Evolutionary conservation across 2,113 vertebrate genomes (phyloP).

Genomic region (Paedocypris sp.): DNA sequence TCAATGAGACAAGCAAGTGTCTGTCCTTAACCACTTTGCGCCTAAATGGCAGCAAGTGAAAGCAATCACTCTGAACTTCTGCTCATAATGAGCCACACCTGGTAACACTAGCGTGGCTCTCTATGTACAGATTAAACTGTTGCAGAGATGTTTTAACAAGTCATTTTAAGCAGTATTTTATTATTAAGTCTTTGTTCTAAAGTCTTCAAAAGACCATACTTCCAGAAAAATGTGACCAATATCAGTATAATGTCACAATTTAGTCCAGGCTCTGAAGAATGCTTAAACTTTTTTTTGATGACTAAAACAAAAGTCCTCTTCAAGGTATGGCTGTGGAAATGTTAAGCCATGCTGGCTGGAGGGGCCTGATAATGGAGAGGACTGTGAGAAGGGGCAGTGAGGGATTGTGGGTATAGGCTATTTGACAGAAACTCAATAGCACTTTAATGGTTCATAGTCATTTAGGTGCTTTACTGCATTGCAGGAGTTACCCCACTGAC

Average conservation of each 20-base stretch:
- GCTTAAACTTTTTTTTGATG: neutral
- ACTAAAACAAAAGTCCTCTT: neutral
- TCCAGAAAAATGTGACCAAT: too few relatives aligned
- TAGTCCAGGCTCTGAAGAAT: neutral
- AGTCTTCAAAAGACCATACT: too few relatives aligned
- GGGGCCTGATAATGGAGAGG: constrained; percentile 44
- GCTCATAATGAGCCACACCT: too few relatives aligned
- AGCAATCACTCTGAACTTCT: too few relatives aligned
- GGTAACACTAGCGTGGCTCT: too few relatives aligned
- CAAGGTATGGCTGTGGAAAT: constrained; percentile 1
- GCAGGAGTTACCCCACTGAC: constrained; percentile 46
- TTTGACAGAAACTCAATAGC: constrained; percentile 62
- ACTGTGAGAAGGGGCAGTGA: constrained; percentile 46
- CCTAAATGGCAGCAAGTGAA: too few relatives aligned
- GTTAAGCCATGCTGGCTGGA: constrained; percentile 44
- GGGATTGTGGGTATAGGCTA: constrained; percentile 46
- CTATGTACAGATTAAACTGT: too few relatives aligned
- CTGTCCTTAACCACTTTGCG: too few relatives aligned
- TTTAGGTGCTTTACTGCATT: constrained; percentile 43
- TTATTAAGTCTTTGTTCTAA: too few relatives aligned
- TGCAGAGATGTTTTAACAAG: too few relatives aligned
- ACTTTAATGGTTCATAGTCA: constrained; percentile 58
- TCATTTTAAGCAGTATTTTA: too few relatives aligned
- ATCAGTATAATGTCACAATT: neutral
- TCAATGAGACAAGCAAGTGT: too few relatives aligned